A percentile compares a stretch with the other conserved stretches of the same genome.
phyloP scores from a whole-genome alignment of 2,888 invertebrate species.

The Drosophila anomalata region DNA sequence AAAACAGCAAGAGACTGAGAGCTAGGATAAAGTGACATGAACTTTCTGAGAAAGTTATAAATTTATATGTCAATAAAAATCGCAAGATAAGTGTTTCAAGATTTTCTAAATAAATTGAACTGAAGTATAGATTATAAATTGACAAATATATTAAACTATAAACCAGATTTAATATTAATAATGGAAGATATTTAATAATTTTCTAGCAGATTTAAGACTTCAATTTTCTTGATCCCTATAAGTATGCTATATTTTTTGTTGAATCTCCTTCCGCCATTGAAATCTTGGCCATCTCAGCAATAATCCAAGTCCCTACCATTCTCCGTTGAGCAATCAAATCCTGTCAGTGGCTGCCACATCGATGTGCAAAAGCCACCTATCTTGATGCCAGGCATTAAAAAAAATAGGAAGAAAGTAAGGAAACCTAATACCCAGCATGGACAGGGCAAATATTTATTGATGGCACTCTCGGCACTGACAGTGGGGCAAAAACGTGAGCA shows the following conservation, averaged over 20 bases:
- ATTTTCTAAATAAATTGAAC: not conserved
- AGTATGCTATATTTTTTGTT: constrained; percentile 1
- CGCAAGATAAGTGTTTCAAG: not conserved
- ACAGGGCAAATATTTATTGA: constrained; percentile 61
- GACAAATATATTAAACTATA: not conserved
- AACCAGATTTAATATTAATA: no score
- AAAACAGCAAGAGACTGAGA: constrained; percentile 17
- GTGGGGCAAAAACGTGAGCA: constrained; percentile 38
- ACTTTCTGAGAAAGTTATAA: constrained; percentile 3
- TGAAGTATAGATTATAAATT: not conserved
- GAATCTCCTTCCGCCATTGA: constrained; percentile 7
- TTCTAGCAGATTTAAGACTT: not conserved
- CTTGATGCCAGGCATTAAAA: constrained; percentile 21
- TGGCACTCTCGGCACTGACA: constrained; percentile 46
- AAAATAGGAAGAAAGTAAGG: not conserved
- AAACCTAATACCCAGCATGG: constrained; percentile 14
- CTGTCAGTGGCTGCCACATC: constrained; percentile 47
- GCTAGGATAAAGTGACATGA: constrained; percentile 2
- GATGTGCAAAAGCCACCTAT: constrained; percentile 46
- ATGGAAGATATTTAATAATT: not conserved
- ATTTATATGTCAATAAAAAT: constrained; percentile 9
- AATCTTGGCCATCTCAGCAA: not conserved
- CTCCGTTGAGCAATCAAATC: constrained; percentile 27
- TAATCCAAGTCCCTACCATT: constrained; percentile 6
- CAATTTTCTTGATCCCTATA: not conserved